A percentile compares a stretch with the other conserved stretches of the same genome.
Evolutionary conservation across 2,797 vertebrate species (phyloP).

Genomic region (Clarias pachynema): DNA sequence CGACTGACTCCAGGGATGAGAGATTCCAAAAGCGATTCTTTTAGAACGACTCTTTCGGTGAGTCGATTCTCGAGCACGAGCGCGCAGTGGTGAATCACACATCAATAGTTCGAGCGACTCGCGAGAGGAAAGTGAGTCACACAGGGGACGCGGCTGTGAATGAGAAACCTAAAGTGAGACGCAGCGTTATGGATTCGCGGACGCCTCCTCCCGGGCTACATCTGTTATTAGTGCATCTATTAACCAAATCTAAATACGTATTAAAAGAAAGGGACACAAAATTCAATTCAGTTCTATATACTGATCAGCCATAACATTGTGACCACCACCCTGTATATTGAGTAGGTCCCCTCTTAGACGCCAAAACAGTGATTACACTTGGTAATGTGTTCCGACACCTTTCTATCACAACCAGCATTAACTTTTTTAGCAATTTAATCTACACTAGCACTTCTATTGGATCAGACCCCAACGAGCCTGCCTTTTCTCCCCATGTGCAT

Average conservation of each 20-base stretch:
- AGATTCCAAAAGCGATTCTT: constrained; percentile 5
- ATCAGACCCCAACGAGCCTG: too few relatives aligned
- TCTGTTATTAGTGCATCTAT: background rate
- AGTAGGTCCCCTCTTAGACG: too few relatives aligned
- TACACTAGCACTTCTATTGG: too few relatives aligned
- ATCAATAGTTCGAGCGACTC: background rate
- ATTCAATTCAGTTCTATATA: too few relatives aligned
- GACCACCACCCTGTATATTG: too few relatives aligned
- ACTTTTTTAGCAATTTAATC: too few relatives aligned
- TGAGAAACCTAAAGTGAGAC: background rate
- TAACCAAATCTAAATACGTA: background rate
- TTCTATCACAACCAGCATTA: too few relatives aligned
- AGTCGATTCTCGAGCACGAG: background rate
- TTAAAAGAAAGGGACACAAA: background rate
- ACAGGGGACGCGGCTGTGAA: background rate
- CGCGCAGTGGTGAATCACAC: background rate
- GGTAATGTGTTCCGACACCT: too few relatives aligned
- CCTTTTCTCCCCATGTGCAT: too few relatives aligned
- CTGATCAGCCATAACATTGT: too few relatives aligned
- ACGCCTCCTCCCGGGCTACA: constrained; percentile 10
- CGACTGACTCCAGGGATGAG: constrained; percentile 1
- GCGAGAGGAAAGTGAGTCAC: background rate
- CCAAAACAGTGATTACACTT: too few relatives aligned
- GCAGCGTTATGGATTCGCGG: background rate
- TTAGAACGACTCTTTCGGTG: background rate